These are phyloP conservation scores for Argyrosomus japonicus DNA, from an alignment of 2,113 vertebrate genomes.

Conservation along the genomic window DNA sequence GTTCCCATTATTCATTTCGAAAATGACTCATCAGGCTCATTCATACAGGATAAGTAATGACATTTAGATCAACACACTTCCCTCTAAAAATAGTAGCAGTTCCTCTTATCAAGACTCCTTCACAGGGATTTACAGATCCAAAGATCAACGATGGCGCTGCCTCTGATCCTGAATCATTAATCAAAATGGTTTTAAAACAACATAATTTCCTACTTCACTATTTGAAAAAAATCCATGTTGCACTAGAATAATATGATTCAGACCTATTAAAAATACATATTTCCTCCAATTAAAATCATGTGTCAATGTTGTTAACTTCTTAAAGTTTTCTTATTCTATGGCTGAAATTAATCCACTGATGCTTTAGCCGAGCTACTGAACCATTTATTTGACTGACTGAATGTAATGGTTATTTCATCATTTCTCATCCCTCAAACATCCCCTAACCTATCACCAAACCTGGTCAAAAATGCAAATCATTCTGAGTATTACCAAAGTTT, in stretches of 20 bases:
- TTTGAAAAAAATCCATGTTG: background rate
- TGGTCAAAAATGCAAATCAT: background rate
- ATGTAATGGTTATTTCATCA: too few species aligned
- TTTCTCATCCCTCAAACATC: too few species aligned
- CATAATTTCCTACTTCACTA: background rate
- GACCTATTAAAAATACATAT: background rate
- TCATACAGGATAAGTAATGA: background rate
- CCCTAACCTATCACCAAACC: too few species aligned
- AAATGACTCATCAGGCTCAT: background rate
- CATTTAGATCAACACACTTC: background rate
- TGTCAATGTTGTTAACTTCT: background rate
- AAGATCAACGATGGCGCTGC: background rate
- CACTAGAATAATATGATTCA: background rate
- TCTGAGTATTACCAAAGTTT: too few species aligned
- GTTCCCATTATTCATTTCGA: too few species aligned
- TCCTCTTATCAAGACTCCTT: background rate
- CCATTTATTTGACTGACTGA: background rate
- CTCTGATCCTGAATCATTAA: background rate
- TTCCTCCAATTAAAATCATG: background rate
- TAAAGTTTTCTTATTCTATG: too few species aligned
- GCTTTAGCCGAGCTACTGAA: background rate
- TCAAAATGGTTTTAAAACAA: background rate
- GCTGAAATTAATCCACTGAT: background rate
- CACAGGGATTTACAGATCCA: background rate
- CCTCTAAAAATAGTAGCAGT: background rate